phyloP scores from a whole-genome alignment of 2,797 vertebrate genomes.

The Knipowitschia caucasica region DNA sequence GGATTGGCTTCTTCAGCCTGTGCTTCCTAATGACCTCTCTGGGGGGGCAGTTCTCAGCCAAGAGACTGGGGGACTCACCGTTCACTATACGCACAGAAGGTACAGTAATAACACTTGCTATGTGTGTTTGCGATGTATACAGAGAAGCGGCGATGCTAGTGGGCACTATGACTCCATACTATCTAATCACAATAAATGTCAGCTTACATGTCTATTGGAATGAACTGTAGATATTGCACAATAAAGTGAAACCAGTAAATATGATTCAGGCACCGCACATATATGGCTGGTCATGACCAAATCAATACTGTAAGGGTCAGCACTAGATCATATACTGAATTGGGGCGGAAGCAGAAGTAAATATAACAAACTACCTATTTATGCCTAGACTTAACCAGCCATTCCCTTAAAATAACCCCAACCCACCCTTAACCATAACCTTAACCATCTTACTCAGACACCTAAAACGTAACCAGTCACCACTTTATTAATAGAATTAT shows the following conservation, averaged over 20 bases:
- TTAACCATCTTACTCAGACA: too few species aligned
- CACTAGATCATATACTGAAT: too few species aligned
- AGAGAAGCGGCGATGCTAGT: constrained; percentile 26
- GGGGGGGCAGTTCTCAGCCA: constrained; percentile 91
- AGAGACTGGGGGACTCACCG: constrained; percentile 88
- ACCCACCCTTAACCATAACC: too few species aligned
- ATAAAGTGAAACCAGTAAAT: background rate
- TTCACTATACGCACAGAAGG: constrained; percentile 94
- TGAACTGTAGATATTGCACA: background rate
- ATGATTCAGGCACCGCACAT: background rate
- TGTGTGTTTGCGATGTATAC: constrained; percentile 27
- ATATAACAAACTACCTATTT: too few species aligned
- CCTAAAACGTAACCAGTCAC: too few species aligned
- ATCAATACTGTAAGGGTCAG: constrained; percentile 21
- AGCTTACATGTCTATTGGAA: constrained; percentile 14
- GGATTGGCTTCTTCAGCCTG: constrained; percentile 92
- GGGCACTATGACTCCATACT: constrained; percentile 15
- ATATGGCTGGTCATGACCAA: constrained; percentile 7
- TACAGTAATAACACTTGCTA: constrained; percentile 59
- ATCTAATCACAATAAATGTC: constrained; percentile 14
- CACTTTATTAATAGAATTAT: too few species aligned
- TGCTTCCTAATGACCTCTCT: constrained; percentile 96
- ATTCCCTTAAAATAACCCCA: too few species aligned
- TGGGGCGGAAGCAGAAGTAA: too few species aligned
- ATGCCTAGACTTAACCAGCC: too few species aligned